Conservation (phyloP, 2,888 invertebrate species). For the Terebella lapidaria region DNA sequence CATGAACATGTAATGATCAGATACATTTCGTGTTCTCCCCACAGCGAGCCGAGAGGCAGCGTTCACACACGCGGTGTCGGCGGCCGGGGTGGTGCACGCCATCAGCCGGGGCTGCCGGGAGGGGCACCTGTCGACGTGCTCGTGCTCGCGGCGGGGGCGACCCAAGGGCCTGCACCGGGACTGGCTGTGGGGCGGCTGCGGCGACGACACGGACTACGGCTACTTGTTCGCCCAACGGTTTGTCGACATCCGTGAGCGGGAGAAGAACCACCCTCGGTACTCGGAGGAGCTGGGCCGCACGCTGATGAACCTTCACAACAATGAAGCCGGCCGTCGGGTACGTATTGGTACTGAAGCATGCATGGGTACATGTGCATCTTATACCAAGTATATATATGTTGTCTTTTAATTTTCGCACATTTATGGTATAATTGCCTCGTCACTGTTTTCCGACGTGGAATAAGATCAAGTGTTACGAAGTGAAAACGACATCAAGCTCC, state of each 20-base stretch:
- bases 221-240: constrained; percentile 86
- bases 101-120: constrained; percentile 87
- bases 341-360: constrained; percentile 49
- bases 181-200: constrained; percentile 98
- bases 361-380: too few species aligned
- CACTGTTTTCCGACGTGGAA: too few species aligned
- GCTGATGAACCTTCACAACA: constrained; percentile 95
- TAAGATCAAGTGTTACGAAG: too few species aligned
- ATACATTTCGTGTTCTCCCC: too few species aligned
- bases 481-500: too few species aligned
- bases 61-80: constrained; percentile 59
- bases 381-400: too few species aligned
- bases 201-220: constrained; percentile 86
- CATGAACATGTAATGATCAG: too few species aligned
- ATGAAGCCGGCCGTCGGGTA: constrained; percentile 94
- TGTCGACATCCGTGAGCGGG: constrained; percentile 80
- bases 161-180: constrained; percentile 80
- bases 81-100: constrained; percentile 73
- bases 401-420: too few species aligned
- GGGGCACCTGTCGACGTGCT: constrained; percentile 79
- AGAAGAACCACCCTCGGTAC: constrained; percentile 73
- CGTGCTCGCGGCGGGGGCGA: constrained; percentile 73
- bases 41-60: constrained; percentile 56
- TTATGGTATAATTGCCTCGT: too few species aligned
- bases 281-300: constrained; percentile 76